Conservation (phyloP, 1,140 invertebrate species). For the Trachymyrmex cornetzi region DNA sequence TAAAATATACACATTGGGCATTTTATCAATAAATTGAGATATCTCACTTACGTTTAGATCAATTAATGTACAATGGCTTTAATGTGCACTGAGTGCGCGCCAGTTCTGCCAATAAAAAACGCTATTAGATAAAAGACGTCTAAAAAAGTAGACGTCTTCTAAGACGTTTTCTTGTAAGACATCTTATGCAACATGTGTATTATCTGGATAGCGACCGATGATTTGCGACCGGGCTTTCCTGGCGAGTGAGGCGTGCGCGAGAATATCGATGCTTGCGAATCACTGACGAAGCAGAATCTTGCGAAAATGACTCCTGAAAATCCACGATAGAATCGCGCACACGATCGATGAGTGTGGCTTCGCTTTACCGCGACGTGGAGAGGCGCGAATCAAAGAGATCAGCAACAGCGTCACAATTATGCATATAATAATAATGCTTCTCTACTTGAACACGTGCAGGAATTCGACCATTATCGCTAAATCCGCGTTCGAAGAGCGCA, state of each 20-base stretch:
- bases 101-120: too few species aligned
- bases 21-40: too few species aligned
- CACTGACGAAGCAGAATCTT: slow-evolving; percentile 18
- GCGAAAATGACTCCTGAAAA: slow-evolving; percentile 53
- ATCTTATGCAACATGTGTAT: too few species aligned
- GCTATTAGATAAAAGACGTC: too few species aligned
- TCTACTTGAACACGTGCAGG: slow-evolving; percentile 1
- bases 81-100: too few species aligned
- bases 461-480: slow-evolving; percentile 38
- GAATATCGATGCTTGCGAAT: slow-evolving; percentile 6
- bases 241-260: not conserved
- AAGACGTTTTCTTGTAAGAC: too few species aligned
- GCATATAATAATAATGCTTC: slow-evolving; percentile 3
- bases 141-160: too few species aligned
- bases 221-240: not conserved
- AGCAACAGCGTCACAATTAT: slow-evolving; percentile 25
- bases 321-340: slow-evolving; percentile 3
- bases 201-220: not conserved
- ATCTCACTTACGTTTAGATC: too few species aligned
- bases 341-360: slow-evolving; percentile 39
- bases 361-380: slow-evolving; percentile 15
- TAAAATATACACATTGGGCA: too few species aligned
- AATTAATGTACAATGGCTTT: too few species aligned
- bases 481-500: not conserved
- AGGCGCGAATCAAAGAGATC: not conserved